These are phyloP conservation scores for Pandemis cinnamomeana DNA, from an alignment of 2,888 invertebrate species.

Conservation along the genomic window DNA sequence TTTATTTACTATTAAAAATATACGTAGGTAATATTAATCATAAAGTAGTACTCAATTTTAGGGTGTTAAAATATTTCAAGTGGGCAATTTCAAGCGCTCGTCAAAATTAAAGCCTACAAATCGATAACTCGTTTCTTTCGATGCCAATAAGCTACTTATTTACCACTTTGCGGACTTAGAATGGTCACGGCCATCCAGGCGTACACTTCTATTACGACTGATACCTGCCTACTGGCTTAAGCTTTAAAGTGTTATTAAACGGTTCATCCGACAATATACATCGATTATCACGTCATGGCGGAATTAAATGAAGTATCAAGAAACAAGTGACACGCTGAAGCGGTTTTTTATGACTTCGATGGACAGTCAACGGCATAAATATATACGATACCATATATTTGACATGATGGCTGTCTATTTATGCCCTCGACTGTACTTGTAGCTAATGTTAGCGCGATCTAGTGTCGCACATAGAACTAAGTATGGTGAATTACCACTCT, in stretches of 20 bases:
- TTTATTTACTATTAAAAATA: too few relatives aligned
- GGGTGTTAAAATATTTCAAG: too few relatives aligned
- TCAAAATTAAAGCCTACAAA: not conserved
- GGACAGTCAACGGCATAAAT: too few relatives aligned
- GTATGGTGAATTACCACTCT: too few relatives aligned
- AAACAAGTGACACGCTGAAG: not conserved
- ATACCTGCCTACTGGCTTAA: not conserved
- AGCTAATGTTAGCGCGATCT: too few relatives aligned
- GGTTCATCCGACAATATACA: constrained; percentile 15
- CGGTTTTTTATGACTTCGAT: not conserved
- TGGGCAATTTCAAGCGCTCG: too few relatives aligned
- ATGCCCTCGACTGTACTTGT: too few relatives aligned
- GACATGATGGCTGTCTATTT: too few relatives aligned
- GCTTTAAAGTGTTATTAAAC: constrained; percentile 13
- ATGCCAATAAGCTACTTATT: not conserved
- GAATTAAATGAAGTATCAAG: not conserved
- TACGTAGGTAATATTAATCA: too few relatives aligned
- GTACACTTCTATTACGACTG: not conserved
- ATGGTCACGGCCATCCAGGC: not conserved
- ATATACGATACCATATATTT: too few relatives aligned
- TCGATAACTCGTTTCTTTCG: not conserved
- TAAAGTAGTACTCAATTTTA: too few relatives aligned
- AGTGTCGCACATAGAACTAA: too few relatives aligned
- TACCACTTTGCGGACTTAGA: not conserved
- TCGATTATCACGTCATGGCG: constrained; percentile 11